Base-by-base conservation (phyloP, 2,113 vertebrate genomes). In the Tretioscincus oriximinensis region DNA sequence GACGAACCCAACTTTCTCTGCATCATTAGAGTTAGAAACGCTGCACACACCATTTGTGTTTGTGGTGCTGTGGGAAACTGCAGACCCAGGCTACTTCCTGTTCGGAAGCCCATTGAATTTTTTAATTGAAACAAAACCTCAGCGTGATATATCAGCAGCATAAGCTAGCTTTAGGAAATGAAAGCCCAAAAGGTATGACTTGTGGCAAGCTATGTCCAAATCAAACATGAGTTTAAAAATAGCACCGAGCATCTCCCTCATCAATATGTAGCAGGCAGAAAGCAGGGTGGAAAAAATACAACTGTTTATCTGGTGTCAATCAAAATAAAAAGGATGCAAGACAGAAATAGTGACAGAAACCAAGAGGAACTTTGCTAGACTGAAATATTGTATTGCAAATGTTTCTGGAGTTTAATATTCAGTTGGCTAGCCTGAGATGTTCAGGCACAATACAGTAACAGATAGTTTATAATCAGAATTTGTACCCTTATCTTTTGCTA, bases 301-400 rank as follows among this genome's bases (percentile, higher is more conserved):
- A 18, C 47, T 79, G 54, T 71, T 79, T 71, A 79, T 61, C 67
- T 79, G 67, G 66, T 22, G n/a, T 65, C 69, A n/a, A 65, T 51
- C n/a, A 5, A 41, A 47, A 70, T 24, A 66, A 26, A 60, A 31
- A 54, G 35, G 22, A 68, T 5, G 8, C 18, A 14, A 28, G 51
- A 24, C 58, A 45, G 31, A 58, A 71, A 7, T 28, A n/a, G 68
- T 47, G 9, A 16, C 54, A 47, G 35, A 22, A 64, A 28, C 28
- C 2, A 63, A 54, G 16, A 28, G 14, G 26, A 66, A 4, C 18
- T 28, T 41, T 10, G 41, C 26, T 49, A 28, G 4, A 21, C 20
- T 45, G 49, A n/a, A 22, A 58, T 58, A 18, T 14, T 58, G 54
- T 58, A 51, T 51, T 51, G 16, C 9, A 49, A 49, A 54, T 20